phyloP scores from a whole-genome alignment of 1,140 invertebrate species.

The Polypedilum vanderplanki region DNA sequence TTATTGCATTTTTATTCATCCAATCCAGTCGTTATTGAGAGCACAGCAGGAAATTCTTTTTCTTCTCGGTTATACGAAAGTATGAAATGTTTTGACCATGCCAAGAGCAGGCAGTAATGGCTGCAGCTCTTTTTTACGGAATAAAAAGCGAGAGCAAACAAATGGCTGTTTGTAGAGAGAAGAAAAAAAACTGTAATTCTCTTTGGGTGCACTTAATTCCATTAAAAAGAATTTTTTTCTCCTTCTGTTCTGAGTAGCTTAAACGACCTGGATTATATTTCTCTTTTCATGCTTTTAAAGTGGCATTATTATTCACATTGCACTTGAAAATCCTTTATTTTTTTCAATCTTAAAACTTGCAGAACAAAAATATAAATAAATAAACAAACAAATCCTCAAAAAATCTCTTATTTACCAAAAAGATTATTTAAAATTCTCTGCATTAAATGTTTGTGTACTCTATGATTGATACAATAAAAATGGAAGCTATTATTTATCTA shows the following conservation, averaged over 20 bases:
- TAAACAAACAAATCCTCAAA: slow-evolving; percentile 19
- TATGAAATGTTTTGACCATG: slow-evolving; percentile 1
- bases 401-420: background rate
- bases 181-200: slow-evolving; percentile 2
- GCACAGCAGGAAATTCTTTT: background rate
- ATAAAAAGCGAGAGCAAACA: background rate
- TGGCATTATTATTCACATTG: background rate
- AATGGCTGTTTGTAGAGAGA: too few species aligned
- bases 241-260: background rate
- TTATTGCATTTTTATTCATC: slow-evolving; percentile 26
- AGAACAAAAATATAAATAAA: background rate
- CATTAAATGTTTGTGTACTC: background rate
- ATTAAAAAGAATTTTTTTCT: slow-evolving; percentile 16
- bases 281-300: background rate
- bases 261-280: background rate
- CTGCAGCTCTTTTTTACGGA: background rate
- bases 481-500: slow-evolving; percentile 12
- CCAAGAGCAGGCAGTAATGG: background rate
- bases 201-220: background rate
- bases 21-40: background rate
- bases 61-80: background rate
- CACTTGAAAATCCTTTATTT: background rate
- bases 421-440: too few species aligned
- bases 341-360: background rate
- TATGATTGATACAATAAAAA: background rate